A percentile compares a stretch with the other conserved stretches of the same genome.
These are phyloP conservation scores for Acipenser ruthenus DNA, from an alignment of 2,797 vertebrate genomes.

Conservation along the genomic window DNA sequence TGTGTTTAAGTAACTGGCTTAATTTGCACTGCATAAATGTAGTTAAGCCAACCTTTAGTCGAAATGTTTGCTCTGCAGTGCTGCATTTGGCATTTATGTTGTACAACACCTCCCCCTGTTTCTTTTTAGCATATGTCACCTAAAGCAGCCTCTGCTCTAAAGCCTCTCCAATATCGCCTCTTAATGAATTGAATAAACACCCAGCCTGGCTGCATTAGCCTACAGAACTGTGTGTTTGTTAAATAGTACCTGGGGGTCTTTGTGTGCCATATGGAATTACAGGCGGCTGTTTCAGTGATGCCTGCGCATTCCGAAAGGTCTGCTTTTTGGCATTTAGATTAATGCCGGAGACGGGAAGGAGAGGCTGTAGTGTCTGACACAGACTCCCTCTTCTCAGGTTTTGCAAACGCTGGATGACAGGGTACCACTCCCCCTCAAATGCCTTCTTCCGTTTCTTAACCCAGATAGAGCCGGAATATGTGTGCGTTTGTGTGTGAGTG, in stretches of 20 bases:
- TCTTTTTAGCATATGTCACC: constrained; percentile 55
- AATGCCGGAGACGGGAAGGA: constrained; percentile 47
- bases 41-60: too few species aligned
- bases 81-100: too few species aligned
- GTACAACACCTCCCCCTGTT: constrained; percentile 23
- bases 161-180: constrained; percentile 40
- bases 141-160: constrained; percentile 41
- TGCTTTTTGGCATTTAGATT: constrained; percentile 46
- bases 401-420: constrained; percentile 32
- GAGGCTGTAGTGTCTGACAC: constrained; percentile 34
- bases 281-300: constrained; percentile 39
- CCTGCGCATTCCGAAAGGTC: constrained; percentile 41
- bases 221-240: constrained; percentile 30
- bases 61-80: too few species aligned
- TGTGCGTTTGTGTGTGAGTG: too few species aligned
- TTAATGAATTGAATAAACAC: constrained; percentile 36
- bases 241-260: constrained; percentile 53
- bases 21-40: too few species aligned
- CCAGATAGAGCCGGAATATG: too few species aligned
- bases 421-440: constrained; percentile 37
- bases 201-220: constrained; percentile 41
- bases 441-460: constrained; percentile 16
- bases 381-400: constrained; percentile 30
- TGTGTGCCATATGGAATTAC: constrained; percentile 50
- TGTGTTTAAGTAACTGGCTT: too few species aligned